Percentiles rank a stretch among this genome's conserved stretches.
Evolutionary conservation across 2,888 invertebrate species (phyloP).

Genomic region (Conchocele bisecta): DNA sequence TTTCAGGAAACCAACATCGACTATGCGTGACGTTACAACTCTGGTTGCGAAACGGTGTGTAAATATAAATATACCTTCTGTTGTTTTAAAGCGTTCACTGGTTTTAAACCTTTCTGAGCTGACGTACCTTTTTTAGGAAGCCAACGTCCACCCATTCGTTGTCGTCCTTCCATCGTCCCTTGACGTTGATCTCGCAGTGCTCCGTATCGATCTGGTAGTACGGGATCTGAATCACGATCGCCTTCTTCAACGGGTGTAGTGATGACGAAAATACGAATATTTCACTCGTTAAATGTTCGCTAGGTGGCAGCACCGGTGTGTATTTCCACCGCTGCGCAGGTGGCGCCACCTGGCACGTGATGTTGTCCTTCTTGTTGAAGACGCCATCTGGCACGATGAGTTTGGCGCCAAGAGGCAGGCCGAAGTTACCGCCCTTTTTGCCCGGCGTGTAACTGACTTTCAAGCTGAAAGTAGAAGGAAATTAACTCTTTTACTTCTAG

Average conservation of each 20-base stretch:
- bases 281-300: conserved; percentile 73
- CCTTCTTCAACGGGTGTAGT: conserved; percentile 63
- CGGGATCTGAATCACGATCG: conserved; percentile 71
- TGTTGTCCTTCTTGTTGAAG: conserved; percentile 74
- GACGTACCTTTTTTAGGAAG: conserved; percentile 69
- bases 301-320: conserved; percentile 58
- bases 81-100: not conserved
- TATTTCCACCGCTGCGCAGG: conserved; percentile 73
- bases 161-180: conserved; percentile 75
- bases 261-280: conserved; percentile 69
- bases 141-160: conserved; percentile 75
- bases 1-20: too few relatives aligned
- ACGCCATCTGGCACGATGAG: conserved; percentile 73
- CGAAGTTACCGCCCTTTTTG: conserved; percentile 78
- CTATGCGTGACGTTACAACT: too few relatives aligned
- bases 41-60: too few relatives aligned
- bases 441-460: conserved; percentile 73
- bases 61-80: too few relatives aligned
- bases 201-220: conserved; percentile 69
- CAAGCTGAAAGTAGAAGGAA: conserved; percentile 56
- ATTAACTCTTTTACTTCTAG: too few relatives aligned
- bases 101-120: too few relatives aligned
- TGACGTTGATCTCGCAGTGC: conserved; percentile 74
- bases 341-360: conserved; percentile 73
- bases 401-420: conserved; percentile 77